Base-by-base conservation (phyloP, 2,797 vertebrate genomes). In the Pachyuromys duprasi region DNA sequence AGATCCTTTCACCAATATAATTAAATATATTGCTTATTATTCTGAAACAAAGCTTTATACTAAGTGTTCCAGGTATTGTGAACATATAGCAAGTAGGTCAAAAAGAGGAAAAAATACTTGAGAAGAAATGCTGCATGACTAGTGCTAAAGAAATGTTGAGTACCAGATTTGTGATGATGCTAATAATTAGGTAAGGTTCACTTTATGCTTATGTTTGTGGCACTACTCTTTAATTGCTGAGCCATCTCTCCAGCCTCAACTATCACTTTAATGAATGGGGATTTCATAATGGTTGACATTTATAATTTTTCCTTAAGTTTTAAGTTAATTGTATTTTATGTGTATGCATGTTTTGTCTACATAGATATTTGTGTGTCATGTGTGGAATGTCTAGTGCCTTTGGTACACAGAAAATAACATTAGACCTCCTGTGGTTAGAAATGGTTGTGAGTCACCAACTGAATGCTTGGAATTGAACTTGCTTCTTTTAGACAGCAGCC, bases 241-340 rank as follows among this genome's bases (percentile, higher is more conserved):
- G 45, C 45, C 45, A 49, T 49, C 45, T 49, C 45, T 49, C 45
- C 45, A 49, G 45, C 45, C 45, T 1, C 45, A 49, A 49, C 45
- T 49, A 8, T 49, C 9, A 49, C 45, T 31, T 89, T 80, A 74
- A 18, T 45, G 26, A 91, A 57, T 13, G 9, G 45, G 20, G 86
- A 60, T 95, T 95, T 94, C 8, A 82, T 90, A 67, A 83, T 69
- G 31, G 20, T 42, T 94, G 62, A 70, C 92, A 31, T 82, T 57
- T 86, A 86, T 76, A 36, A 7, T 53, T 36, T 36, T 63, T 63
- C 28, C 28, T 74, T 39, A 42, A 39, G 14, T 20, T 82, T 83
- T 45, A 45, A 83, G 36, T 82, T 82, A n/a, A 80, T 36, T 80
- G 55, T 36, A 80, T 81, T 62, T 39, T 39, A 17, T 57, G 33